Conservation (phyloP, 2,113 vertebrate species). For the Thamnaconus septentrionalis region DNA sequence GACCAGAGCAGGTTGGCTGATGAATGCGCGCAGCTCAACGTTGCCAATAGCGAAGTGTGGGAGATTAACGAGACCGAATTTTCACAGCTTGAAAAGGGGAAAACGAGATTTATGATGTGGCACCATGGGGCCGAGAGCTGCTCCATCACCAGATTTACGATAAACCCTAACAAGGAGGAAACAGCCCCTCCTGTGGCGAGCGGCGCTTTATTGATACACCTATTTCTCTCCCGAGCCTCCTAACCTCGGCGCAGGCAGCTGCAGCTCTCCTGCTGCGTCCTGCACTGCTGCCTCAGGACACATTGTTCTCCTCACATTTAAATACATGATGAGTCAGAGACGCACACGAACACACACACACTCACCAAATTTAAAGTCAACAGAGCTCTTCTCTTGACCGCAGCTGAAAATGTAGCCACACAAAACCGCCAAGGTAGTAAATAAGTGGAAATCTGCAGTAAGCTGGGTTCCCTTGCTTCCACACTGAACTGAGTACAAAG, state of each 20-base stretch:
- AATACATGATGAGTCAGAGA: constrained; percentile 32
- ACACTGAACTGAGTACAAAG: too few species aligned
- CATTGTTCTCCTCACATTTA: constrained; percentile 42
- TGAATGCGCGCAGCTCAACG: constrained; percentile 74
- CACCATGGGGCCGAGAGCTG: constrained; percentile 69
- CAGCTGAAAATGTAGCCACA: constrained; percentile 2
- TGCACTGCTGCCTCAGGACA: constrained; percentile 39
- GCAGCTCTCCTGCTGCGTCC: constrained; percentile 37
- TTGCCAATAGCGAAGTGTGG: constrained; percentile 69
- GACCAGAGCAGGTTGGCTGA: constrained; percentile 70
- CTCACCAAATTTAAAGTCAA: too few species aligned
- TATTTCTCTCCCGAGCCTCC: constrained; percentile 51
- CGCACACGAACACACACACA: too few species aligned
- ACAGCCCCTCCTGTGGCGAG: constrained; percentile 66
- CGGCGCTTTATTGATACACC: constrained; percentile 67
- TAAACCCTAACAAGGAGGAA: constrained; percentile 77
- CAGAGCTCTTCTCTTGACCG: background rate
- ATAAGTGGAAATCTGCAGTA: too few species aligned
- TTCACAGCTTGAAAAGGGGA: constrained; percentile 71
- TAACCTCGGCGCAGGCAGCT: constrained; percentile 36
- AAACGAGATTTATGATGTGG: constrained; percentile 80
- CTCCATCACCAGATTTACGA: constrained; percentile 82
- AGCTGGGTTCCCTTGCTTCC: too few species aligned
- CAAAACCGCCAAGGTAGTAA: too few species aligned
- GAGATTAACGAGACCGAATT: constrained; percentile 81